A percentile compares a stretch with the other conserved stretches of the same genome.
Evolutionary conservation across 2,888 invertebrate species (phyloP).

Genomic region (Hypomecis punctinalis): DNA sequence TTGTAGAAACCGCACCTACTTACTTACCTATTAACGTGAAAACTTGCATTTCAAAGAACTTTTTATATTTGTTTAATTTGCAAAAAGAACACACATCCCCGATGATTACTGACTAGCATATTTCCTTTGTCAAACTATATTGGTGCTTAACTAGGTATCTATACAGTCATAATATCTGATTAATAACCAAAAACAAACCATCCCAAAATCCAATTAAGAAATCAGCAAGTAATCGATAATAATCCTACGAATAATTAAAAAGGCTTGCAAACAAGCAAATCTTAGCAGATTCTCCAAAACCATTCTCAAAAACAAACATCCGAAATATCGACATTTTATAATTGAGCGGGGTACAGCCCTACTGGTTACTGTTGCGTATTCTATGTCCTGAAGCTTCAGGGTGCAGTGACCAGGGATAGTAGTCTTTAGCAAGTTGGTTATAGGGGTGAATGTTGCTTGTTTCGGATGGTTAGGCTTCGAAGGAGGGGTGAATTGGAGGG

Average conservation of each 20-base stretch:
- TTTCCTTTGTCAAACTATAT: too few relatives aligned
- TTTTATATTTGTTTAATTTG: too few relatives aligned
- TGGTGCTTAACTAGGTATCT: too few relatives aligned
- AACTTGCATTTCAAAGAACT: too few relatives aligned
- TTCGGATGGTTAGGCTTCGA: slow-evolving; percentile 56
- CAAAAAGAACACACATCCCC: too few relatives aligned
- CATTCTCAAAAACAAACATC: slow-evolving; percentile 23
- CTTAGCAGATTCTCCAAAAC: slow-evolving; percentile 18
- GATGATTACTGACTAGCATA: too few relatives aligned
- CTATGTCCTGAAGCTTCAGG: slow-evolving; percentile 41
- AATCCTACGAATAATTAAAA: slow-evolving; percentile 8
- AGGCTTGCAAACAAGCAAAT: slow-evolving; percentile 3
- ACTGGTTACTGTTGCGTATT: slow-evolving; percentile 16
- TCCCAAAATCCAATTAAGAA: not conserved
- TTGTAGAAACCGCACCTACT: too few relatives aligned
- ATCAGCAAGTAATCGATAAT: not conserved
- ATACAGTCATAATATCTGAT: too few relatives aligned
- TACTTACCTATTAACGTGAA: too few relatives aligned
- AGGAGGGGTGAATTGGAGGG: slow-evolving; percentile 66
- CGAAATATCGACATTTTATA: slow-evolving; percentile 44
- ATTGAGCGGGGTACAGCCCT: slow-evolving; percentile 43
- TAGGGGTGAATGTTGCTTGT: slow-evolving; percentile 62
- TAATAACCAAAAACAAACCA: too few relatives aligned
- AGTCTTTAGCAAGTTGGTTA: slow-evolving; percentile 50
- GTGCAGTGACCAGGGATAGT: slow-evolving; percentile 53